Base-by-base conservation (phyloP, 2,888 invertebrate species). In the Cephus pulcher region DNA sequence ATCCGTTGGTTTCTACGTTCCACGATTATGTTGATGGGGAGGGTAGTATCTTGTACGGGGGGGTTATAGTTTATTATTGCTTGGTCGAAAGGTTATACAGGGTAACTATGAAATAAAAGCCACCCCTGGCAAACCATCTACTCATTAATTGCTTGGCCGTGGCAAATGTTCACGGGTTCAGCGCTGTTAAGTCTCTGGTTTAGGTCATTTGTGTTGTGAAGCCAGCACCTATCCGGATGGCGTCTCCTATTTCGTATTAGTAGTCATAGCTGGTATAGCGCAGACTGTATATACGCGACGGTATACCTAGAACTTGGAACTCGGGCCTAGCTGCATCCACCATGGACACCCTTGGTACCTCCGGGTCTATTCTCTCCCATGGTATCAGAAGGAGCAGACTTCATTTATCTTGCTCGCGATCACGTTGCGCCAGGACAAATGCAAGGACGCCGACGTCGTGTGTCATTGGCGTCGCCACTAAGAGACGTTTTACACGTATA, bases 341-440 rank as follows among this genome's bases (percentile, higher is more conserved):
- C 56, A 9, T 56, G 9, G 23, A 68, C 70, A 69, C 73, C 79
- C 78, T 77, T 77, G 76, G 81, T 78, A 78, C 69, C 69, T 34
- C 12, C 34, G 34, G 2, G 56, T 74, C 34, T 34, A 71, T 75
- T 75, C 75, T 75, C 74, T 79, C 76, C 76, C 77, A 78, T 80
- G 78, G 75, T 40, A 33, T 40, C 78, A 69, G 78, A 76, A 80
- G 78, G 76, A 73, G 79, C 79, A 80, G 79, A 82, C 80, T 85
- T 88, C 88, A 87, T 88, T 87, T 87, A 88, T 88, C 87, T 87
- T 86, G 76, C 84, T 82, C 80, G 82, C 82, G 84, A 87, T 88
- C 86, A 80, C 79, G 84, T 86, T 88, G 85, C 87, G 83, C 82
- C 82, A 78, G 83, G 84, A 88, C 88, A 86, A 87, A 86, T 83